A percentile compares a stretch with the other conserved stretches of the same genome.
phyloP scores from a whole-genome alignment of 1,140 invertebrate genomes.

The Macrobrachium nipponense region DNA sequence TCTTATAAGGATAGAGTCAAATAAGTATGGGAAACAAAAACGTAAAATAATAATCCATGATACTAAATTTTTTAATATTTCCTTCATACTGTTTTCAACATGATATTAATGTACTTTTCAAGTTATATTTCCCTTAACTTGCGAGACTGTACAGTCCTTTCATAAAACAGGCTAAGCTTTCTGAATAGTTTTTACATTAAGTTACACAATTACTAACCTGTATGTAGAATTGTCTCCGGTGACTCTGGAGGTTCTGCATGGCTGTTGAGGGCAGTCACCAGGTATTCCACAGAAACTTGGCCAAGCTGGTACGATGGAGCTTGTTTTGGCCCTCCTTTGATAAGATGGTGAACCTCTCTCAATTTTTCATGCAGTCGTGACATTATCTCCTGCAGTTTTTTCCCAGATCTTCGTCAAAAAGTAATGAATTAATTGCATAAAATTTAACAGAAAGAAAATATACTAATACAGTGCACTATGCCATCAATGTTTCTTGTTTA shows the following conservation, averaged over 20 bases:
- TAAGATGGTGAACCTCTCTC: slow-evolving; percentile 52
- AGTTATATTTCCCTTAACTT: too few species aligned
- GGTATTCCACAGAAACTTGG: slow-evolving; percentile 55
- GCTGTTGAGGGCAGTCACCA: slow-evolving; percentile 46
- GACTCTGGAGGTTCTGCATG: slow-evolving; percentile 53
- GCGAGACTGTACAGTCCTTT: neutral
- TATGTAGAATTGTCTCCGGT: slow-evolving; percentile 33
- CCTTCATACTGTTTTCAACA: too few species aligned
- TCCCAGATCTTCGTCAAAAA: slow-evolving; percentile 29
- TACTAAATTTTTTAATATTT: too few species aligned
- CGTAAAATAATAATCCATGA: too few species aligned
- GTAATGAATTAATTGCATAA: neutral
- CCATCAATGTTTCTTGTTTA: too few species aligned
- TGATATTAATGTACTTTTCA: too few species aligned
- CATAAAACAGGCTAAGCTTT: neutral
- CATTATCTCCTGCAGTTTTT: slow-evolving; percentile 50
- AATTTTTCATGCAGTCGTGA: slow-evolving; percentile 47
- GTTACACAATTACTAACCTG: slow-evolving; percentile 5
- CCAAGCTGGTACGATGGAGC: slow-evolving; percentile 49
- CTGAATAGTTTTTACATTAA: neutral
- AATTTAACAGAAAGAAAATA: neutral
- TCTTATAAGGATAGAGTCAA: too few species aligned
- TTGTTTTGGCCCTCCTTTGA: slow-evolving; percentile 37
- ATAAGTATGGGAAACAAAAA: too few species aligned
- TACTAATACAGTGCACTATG: too few species aligned